phyloP scores from a whole-genome alignment of 2,113 vertebrate genomes.

The Coregonus clupeaformis region DNA sequence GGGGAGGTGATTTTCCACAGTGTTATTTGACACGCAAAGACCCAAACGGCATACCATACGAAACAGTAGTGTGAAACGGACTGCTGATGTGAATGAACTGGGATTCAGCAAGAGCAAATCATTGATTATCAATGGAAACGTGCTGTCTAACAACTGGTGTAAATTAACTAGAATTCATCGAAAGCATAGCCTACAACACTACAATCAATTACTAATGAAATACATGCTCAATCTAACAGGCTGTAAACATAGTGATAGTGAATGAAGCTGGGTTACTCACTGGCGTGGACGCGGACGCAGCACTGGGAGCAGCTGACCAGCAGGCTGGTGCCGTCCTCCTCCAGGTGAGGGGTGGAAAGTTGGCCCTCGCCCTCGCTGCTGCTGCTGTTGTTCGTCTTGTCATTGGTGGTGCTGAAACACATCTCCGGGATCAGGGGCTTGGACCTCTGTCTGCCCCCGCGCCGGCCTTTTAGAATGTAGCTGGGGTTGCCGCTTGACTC shows the following conservation, averaged over 20 bases:
- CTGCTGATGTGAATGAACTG: background rate
- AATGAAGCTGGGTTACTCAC: conserved; percentile 73
- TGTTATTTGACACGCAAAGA: no score
- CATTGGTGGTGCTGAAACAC: conserved; percentile 87
- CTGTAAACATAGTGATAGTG: background rate
- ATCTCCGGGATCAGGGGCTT: conserved; percentile 96
- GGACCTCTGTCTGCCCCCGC: conserved; percentile 72
- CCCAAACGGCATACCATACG: no score
- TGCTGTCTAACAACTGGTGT: no score
- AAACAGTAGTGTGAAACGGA: no score
- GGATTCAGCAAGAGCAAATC: background rate
- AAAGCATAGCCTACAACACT: no score
- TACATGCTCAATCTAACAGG: background rate
- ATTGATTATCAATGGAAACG: background rate
- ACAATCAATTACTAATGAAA: background rate
- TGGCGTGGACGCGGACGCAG: conserved; percentile 89
- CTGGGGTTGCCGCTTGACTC: conserved; percentile 73
- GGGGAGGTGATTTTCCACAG: no score
- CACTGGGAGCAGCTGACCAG: conserved; percentile 90
- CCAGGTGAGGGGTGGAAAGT: conserved; percentile 85
- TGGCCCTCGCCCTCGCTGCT: conserved; percentile 78
- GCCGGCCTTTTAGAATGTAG: conserved; percentile 49
- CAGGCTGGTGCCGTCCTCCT: conserved; percentile 88
- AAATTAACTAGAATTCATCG: no score
- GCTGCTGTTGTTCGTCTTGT: conserved; percentile 61